A percentile compares a stretch with the other conserved stretches of the same genome.
These are phyloP conservation scores for Hypsibius dujardini DNA, from an alignment of 1,140 invertebrate genomes.

Conservation along the genomic window DNA sequence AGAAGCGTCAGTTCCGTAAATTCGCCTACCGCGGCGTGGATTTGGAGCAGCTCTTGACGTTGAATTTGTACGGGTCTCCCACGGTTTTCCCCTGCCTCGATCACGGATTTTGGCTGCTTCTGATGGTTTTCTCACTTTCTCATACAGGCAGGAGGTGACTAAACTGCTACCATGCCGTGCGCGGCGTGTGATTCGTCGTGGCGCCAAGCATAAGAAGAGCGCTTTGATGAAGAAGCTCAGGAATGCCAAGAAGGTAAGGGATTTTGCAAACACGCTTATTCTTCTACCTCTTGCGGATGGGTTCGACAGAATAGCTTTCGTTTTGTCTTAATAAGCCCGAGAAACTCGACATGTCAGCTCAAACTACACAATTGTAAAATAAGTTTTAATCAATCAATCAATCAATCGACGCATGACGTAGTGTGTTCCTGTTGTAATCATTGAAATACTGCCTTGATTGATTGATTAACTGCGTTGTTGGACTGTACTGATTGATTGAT, in stretches of 20 bases:
- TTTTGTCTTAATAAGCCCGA: no score
- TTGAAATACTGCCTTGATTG: no score
- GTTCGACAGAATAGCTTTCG: no score
- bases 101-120: constrained; percentile 19
- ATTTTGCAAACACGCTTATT: neutral
- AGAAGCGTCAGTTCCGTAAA: constrained; percentile 97
- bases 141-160: constrained; percentile 74
- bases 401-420: no score
- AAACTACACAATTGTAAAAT: no score
- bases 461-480: no score
- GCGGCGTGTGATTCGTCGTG: constrained; percentile 73
- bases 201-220: constrained; percentile 91
- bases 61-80: constrained; percentile 63
- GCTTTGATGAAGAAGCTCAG: constrained; percentile 60
- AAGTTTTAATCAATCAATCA: no score
- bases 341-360: no score
- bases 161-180: constrained; percentile 81
- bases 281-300: no score
- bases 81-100: constrained; percentile 21
- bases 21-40: constrained; percentile 97
- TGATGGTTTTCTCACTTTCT: neutral
- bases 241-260: constrained; percentile 30
- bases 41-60: constrained; percentile 92
- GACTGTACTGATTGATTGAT: no score
- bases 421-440: no score